A percentile compares a stretch with the other conserved stretches of the same genome.
These are phyloP conservation scores for Stratiomys singularior DNA, from an alignment of 2,888 invertebrate species.

Conservation along the genomic window DNA sequence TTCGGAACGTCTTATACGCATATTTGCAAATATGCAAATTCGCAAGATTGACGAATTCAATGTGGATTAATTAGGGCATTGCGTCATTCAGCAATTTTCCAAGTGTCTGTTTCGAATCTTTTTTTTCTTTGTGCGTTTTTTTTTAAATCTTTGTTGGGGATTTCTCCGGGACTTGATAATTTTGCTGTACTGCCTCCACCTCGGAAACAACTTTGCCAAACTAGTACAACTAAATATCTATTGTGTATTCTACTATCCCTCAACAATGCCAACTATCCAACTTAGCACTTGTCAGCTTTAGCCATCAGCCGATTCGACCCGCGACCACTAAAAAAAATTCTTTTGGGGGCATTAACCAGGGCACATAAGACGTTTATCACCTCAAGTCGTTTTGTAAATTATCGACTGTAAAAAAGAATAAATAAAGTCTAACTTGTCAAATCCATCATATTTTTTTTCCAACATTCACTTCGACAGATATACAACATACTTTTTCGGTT, in stretches of 20 bases:
- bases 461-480: too few species aligned
- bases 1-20: not conserved
- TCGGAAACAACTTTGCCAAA: not conserved
- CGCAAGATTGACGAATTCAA: conserved; percentile 13
- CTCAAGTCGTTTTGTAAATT: conserved; percentile 16
- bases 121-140: too few species aligned
- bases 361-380: conserved; percentile 33
- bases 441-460: not conserved
- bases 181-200: not conserved
- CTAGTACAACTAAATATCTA: too few species aligned
- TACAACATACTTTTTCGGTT: not conserved
- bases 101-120: not conserved
- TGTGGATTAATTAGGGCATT: conserved; percentile 14
- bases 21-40: conserved; percentile 10
- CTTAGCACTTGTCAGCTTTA: conserved; percentile 6
- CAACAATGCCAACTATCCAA: not conserved
- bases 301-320: not conserved
- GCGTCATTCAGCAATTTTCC: not conserved
- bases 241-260: too few species aligned
- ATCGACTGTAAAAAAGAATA: conserved; percentile 20
- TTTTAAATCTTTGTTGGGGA: not conserved
- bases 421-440: conserved; percentile 17
- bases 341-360: conserved; percentile 32
- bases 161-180: not conserved
- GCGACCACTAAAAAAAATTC: not conserved